Conservation (phyloP, 2,888 invertebrate species). For the Amorpha juglandis region DNA sequence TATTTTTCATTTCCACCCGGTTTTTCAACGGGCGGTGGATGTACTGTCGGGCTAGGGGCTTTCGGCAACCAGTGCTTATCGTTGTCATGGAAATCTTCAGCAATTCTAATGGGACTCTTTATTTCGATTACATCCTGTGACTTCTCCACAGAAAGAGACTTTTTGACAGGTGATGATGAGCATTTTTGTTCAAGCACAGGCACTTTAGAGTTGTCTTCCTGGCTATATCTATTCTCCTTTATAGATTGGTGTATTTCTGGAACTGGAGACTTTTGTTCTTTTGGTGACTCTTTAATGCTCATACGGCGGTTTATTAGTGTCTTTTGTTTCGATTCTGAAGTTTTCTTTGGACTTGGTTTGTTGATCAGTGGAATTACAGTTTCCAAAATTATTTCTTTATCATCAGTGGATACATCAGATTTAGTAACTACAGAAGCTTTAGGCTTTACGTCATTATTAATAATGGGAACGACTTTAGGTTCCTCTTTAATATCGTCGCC, state of each 20-base stretch:
- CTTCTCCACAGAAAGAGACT: constrained; percentile 43
- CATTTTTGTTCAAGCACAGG: constrained; percentile 38
- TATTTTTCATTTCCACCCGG: constrained; percentile 75
- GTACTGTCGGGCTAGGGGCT: constrained; percentile 66
- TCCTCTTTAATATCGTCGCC: constrained; percentile 59
- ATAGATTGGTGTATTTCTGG: constrained; percentile 45
- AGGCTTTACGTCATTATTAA: constrained; percentile 52
- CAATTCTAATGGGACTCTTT: constrained; percentile 53
- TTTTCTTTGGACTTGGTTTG: constrained; percentile 62
- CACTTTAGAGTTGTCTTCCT: constrained; percentile 38
- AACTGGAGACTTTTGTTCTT: constrained; percentile 38
- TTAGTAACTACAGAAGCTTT: constrained; percentile 45
- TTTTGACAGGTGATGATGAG: constrained; percentile 56
- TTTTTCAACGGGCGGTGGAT: constrained; percentile 74
- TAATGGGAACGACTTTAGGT: neutral
- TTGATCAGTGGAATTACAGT: constrained; percentile 37
- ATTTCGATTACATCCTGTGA: constrained; percentile 49
- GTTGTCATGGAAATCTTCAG: constrained; percentile 58
- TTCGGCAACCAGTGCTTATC: constrained; percentile 75
- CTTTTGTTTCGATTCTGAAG: constrained; percentile 57
- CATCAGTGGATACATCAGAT: constrained; percentile 63
- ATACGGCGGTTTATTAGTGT: constrained; percentile 43
- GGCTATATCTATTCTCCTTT: constrained; percentile 44
- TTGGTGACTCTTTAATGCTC: constrained; percentile 51
- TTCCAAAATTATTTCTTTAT: constrained; percentile 56